Conservation (phyloP, 2,113 vertebrate species). For the Benthochromis sp. region DNA sequence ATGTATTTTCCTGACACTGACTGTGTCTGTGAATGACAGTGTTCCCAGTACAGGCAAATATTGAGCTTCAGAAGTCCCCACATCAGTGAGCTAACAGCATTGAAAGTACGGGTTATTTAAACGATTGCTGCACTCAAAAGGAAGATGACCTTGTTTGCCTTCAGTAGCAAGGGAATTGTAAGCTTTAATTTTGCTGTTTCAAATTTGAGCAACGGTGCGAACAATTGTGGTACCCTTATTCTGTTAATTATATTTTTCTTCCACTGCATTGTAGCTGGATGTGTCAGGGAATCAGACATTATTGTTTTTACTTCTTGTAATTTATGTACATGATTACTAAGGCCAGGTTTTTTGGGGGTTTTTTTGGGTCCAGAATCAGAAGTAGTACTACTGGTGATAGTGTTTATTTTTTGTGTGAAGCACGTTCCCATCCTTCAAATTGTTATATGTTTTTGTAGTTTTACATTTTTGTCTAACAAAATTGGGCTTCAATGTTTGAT, state of each 20-base stretch:
- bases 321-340: not conserved
- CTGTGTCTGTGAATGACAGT: not conserved
- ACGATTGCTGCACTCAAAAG: not conserved
- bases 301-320: not conserved
- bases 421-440: not conserved
- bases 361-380: not conserved
- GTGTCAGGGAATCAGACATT: not conserved
- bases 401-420: slow-evolving; percentile 1
- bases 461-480: not conserved
- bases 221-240: not conserved
- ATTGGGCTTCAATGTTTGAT: not conserved
- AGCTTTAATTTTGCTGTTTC: not conserved
- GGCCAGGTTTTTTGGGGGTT: accelerated
- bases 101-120: not conserved
- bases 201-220: not conserved
- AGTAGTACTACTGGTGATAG: not conserved
- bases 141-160: not conserved
- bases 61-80: not conserved
- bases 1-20: not conserved
- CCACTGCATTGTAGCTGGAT: not conserved
- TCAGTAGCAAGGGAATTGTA: not conserved
- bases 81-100: not conserved
- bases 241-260: not conserved
- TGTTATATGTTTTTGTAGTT: not conserved
- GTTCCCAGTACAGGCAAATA: not conserved